phyloP scores from a whole-genome alignment of 2,113 vertebrate species.

The pig (Sus scrofa) region DNA sequence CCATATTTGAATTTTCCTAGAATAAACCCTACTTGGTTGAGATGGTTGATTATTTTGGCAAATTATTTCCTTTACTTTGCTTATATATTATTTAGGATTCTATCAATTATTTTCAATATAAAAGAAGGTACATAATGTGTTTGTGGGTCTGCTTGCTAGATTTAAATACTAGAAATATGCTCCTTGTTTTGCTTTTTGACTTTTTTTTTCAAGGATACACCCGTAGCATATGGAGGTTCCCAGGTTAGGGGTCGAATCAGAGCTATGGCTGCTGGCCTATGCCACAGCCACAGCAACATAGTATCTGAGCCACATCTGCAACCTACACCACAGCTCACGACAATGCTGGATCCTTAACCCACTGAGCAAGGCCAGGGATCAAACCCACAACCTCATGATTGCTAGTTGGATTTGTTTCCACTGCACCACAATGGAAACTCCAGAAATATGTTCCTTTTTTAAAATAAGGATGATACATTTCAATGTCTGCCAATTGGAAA shows the following conservation, averaged over 20 bases:
- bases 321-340: too few species aligned
- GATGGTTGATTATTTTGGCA: neutral
- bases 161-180: neutral
- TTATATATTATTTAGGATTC: neutral
- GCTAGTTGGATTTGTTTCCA: too few species aligned
- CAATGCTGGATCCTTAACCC: too few species aligned
- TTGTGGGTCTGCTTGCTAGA: neutral
- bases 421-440: too few species aligned
- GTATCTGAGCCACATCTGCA: too few species aligned
- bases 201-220: too few species aligned
- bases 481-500: neutral
- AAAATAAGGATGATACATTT: neutral
- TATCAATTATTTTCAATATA: neutral
- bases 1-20: neutral
- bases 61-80: neutral
- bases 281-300: too few species aligned
- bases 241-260: too few species aligned
- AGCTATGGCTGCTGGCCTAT: too few species aligned
- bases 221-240: too few species aligned
- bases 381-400: too few species aligned
- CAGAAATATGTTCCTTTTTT: neutral
- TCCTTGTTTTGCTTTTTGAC: neutral
- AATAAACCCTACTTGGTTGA: neutral
- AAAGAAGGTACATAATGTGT: neutral
- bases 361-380: too few species aligned